These are phyloP conservation scores for Malurus elegans DNA, from an alignment of 2,113 vertebrate species.

Conservation along the genomic window DNA sequence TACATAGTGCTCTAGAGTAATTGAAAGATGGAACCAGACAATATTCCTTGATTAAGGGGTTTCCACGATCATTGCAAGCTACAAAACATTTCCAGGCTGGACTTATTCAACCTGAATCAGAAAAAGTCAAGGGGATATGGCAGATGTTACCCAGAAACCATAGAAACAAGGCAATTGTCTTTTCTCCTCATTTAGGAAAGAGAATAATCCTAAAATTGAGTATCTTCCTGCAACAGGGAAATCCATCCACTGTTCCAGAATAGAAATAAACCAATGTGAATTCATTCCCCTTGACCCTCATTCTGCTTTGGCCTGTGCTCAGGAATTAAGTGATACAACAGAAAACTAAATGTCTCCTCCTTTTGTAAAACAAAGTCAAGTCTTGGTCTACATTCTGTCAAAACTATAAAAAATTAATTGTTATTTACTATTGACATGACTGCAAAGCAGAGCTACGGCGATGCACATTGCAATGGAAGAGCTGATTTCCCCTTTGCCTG, in stretches of 20 bases:
- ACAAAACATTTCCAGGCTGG: not conserved
- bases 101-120: not conserved
- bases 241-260: not conserved
- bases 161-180: not conserved
- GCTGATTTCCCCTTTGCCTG: not conserved
- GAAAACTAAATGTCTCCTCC: not conserved
- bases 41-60: not conserved
- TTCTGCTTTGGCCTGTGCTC: not conserved
- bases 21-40: not conserved
- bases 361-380: not conserved
- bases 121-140: not conserved
- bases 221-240: not conserved
- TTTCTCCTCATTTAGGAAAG: not conserved
- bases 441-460: not conserved
- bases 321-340: not conserved
- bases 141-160: not conserved
- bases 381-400: not conserved
- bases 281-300: not conserved
- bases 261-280: not conserved
- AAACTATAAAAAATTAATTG: not conserved
- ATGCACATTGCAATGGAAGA: not conserved
- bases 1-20: rapidly evolving
- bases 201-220: not conserved
- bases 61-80: not conserved
- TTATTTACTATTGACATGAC: not conserved